A percentile compares a stretch with the other conserved stretches of the same genome.
Evolutionary conservation across 2,113 vertebrate genomes (phyloP).

Genomic region (Otocyon megalotis): DNA sequence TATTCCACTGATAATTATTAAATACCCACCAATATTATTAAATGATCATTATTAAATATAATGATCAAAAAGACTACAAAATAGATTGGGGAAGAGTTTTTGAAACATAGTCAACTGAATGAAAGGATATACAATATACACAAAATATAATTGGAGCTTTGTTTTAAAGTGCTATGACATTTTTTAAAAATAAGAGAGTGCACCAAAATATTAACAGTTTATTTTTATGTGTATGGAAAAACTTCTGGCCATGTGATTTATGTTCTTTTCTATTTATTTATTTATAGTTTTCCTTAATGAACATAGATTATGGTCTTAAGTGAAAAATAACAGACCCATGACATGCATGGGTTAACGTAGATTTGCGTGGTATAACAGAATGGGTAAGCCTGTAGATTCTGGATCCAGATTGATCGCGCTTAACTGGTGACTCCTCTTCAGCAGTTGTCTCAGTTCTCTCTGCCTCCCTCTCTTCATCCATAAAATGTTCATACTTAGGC

Average conservation of each 20-base stretch:
- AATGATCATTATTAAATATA: neutral
- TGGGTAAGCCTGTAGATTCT: neutral
- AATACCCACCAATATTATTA: no score
- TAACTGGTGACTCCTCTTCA: neutral
- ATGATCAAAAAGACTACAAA: neutral
- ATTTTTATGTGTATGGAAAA: neutral
- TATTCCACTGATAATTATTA: neutral
- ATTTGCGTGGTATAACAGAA: neutral
- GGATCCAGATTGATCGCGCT: neutral
- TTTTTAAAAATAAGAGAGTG: slow-evolving; percentile 5
- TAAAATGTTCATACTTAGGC: neutral
- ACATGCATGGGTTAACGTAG: neutral
- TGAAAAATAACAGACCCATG: neutral
- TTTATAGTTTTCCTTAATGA: neutral
- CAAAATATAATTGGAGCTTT: neutral
- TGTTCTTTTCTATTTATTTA: neutral
- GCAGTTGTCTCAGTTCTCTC: neutral
- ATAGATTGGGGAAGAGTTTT: neutral
- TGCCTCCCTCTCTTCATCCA: neutral
- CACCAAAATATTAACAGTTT: neutral
- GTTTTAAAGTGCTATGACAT: neutral
- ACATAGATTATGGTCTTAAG: neutral
- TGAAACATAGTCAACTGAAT: neutral
- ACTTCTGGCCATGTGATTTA: neutral
- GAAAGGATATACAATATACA: neutral